Evolutionary conservation across 2,113 vertebrate genomes (phyloP).

Genomic region (Athene cunicularia): DNA sequence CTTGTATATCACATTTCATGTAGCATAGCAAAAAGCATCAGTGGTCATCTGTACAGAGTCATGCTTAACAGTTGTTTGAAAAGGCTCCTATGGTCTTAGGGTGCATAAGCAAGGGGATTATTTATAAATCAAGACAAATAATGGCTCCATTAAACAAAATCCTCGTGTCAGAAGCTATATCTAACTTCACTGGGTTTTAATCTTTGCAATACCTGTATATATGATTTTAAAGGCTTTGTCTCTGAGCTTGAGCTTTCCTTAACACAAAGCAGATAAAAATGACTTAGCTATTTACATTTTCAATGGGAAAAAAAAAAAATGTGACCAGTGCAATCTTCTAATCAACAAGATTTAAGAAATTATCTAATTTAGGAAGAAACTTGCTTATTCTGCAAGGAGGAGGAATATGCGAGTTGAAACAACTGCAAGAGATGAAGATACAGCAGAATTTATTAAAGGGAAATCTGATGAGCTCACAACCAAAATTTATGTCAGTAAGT

Average conservation of each 20-base stretch:
- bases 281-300: not conserved
- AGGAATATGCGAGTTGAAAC: not conserved
- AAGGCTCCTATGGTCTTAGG: not conserved
- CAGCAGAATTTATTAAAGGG: not conserved
- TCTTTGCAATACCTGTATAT: not conserved
- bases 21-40: not conserved
- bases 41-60: not conserved
- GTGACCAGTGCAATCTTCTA: not conserved
- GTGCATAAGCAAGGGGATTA: not conserved
- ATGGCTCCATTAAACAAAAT: slow-evolving; percentile 3
- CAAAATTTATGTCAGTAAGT: not conserved
- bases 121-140: not conserved
- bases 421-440: not conserved
- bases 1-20: not conserved
- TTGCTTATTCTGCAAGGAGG: not conserved
- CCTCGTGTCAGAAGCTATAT: not conserved
- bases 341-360: not conserved
- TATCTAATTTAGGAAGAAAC: not conserved
- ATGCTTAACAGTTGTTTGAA: not conserved
- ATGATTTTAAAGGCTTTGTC: not conserved
- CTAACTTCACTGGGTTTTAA: not conserved
- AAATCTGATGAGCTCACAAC: not conserved
- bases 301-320: not conserved
- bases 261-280: not conserved
- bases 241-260: not conserved